Conservation (phyloP, 2,888 invertebrate genomes). For the Mystacides longicornis region DNA sequence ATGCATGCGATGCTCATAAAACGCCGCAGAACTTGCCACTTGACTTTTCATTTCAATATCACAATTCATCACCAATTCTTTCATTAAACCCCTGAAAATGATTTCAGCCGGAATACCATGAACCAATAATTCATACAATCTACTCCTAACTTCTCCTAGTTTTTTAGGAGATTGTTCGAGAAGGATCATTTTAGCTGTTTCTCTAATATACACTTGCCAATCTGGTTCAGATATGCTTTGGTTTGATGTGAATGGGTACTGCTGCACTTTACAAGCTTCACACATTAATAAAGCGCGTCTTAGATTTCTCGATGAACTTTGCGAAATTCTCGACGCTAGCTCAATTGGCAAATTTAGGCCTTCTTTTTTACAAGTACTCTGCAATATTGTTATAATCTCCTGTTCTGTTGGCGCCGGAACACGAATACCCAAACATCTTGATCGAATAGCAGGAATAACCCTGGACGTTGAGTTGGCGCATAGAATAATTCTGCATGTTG, state of each 20-base stretch:
- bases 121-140: constrained; percentile 86
- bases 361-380: constrained; percentile 73
- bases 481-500: constrained; percentile 88
- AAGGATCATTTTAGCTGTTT: constrained; percentile 80
- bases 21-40: constrained; percentile 78
- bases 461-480: constrained; percentile 92
- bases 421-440: constrained; percentile 87
- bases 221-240: constrained; percentile 84
- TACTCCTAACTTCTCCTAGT: constrained; percentile 74
- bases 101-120: constrained; percentile 91
- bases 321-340: constrained; percentile 69
- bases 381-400: constrained; percentile 64
- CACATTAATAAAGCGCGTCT: constrained; percentile 87
- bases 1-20: constrained; percentile 87
- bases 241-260: constrained; percentile 74
- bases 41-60: constrained; percentile 83
- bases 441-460: constrained; percentile 94
- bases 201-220: constrained; percentile 83
- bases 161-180: constrained; percentile 82
- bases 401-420: constrained; percentile 79
- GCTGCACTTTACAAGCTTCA: constrained; percentile 88
- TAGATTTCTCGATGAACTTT: constrained; percentile 78
- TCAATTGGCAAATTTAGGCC: constrained; percentile 67
- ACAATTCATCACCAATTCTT: constrained; percentile 80
- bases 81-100: constrained; percentile 81